Evolutionary conservation across 92 coral and sea anemone species (phyloP).

Genomic region (Siderastrea radians): DNA sequence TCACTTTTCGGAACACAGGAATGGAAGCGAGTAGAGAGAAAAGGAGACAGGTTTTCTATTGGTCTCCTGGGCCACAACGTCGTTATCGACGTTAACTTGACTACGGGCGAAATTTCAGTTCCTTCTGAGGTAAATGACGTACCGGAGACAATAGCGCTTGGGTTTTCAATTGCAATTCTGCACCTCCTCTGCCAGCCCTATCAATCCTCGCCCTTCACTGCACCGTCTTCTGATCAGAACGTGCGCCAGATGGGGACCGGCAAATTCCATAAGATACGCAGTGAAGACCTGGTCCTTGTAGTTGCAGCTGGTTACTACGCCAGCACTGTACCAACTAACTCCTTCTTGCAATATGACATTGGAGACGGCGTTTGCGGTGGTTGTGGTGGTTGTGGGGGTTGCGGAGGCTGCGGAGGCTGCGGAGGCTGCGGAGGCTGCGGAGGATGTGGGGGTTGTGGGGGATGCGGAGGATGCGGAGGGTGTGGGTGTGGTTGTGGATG

Average conservation of each 20-base stretch:
- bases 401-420: neutral
- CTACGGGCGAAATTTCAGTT: slow-evolving; percentile 42
- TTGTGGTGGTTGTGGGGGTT: neutral
- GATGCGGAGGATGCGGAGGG: too few relatives aligned
- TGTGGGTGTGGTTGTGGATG: too few relatives aligned
- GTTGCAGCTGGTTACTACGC: slow-evolving; percentile 72
- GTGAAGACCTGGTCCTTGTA: slow-evolving; percentile 47
- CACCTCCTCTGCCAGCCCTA: slow-evolving; percentile 80
- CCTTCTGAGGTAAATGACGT: slow-evolving; percentile 57
- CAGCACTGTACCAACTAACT: slow-evolving; percentile 63
- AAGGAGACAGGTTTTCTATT: slow-evolving; percentile 45
- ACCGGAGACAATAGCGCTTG: slow-evolving; percentile 82
- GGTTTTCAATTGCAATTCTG: slow-evolving; percentile 77
- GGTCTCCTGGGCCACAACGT: slow-evolving; percentile 8
- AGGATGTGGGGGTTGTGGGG: neutral
- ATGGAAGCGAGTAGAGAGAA: slow-evolving; percentile 31
- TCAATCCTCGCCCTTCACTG: slow-evolving; percentile 9
- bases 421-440: slow-evolving; percentile 29
- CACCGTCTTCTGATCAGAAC: slow-evolving; percentile 29
- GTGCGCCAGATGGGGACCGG: neutral
- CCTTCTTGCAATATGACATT: slow-evolving; percentile 23
- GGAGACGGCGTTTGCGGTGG: neutral
- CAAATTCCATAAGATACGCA: slow-evolving; percentile 53
- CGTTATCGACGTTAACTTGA: slow-evolving; percentile 51
- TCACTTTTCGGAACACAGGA: slow-evolving; percentile 41